phyloP scores from a whole-genome alignment of 2,797 vertebrate genomes.

The Tragopan temminckii region DNA sequence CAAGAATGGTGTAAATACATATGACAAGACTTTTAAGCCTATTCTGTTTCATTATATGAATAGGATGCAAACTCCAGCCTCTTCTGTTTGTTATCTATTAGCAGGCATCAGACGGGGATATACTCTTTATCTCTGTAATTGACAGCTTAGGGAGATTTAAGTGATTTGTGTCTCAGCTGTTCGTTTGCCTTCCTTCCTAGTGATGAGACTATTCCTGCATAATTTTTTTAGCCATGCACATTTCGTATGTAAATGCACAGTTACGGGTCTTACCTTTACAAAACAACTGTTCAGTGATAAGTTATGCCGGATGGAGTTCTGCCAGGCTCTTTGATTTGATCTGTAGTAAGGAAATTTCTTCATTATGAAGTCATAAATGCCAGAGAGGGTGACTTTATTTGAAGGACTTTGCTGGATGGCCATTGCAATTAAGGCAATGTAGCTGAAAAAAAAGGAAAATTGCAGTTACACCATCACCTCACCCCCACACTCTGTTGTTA shows the following conservation, averaged over 20 bases:
- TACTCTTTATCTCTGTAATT: slow-evolving; percentile 14
- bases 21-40: slow-evolving; percentile 64
- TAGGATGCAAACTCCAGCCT: slow-evolving; percentile 54
- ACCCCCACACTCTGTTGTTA: neutral
- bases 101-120: slow-evolving; percentile 32
- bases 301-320: slow-evolving; percentile 99
- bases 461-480: slow-evolving; percentile 13
- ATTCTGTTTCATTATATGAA: slow-evolving; percentile 42
- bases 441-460: slow-evolving; percentile 84
- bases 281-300: slow-evolving; percentile 99
- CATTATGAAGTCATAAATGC: slow-evolving; percentile 99
- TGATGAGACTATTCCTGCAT: neutral
- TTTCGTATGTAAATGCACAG: neutral
- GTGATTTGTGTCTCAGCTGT: slow-evolving; percentile 34
- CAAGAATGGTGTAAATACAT: slow-evolving; percentile 72
- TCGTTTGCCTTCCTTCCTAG: slow-evolving; percentile 10
- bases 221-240: slow-evolving; percentile 13
- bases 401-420: slow-evolving; percentile 98
- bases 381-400: slow-evolving; percentile 94
- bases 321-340: slow-evolving; percentile 98
- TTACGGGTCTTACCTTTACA: slow-evolving; percentile 88
- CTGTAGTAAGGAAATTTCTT: slow-evolving; percentile 97
- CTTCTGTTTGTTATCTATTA: slow-evolving; percentile 60
- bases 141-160: slow-evolving; percentile 27
- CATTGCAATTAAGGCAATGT: slow-evolving; percentile 98